Base-by-base conservation (phyloP, 2,797 vertebrate species). In the Notolabrus celidotus region DNA sequence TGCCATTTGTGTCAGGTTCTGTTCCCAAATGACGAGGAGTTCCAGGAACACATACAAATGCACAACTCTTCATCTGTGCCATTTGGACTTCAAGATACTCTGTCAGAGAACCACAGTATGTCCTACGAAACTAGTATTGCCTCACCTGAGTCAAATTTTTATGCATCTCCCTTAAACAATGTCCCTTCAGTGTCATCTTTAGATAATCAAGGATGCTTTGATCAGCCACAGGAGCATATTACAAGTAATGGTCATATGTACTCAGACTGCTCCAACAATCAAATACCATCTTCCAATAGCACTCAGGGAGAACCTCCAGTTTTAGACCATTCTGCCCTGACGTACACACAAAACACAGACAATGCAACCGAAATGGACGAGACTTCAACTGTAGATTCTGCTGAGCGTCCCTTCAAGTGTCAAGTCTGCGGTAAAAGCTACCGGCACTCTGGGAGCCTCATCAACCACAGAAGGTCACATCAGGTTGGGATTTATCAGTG, bases 401-500 rank as follows among this genome's bases (percentile, higher is more conserved):
- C 75, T 4, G 93, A 95, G 62, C 94, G 96, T 8, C 95, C 95
- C 3, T 98, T 96, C 82, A 95, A 93, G 78, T 97, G 97, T 73
- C 87, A 89, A 19, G 87, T 95, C 50, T 97, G 97, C 36, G 91
- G 94, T 14, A 96, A 96, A 83, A 95, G 95, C 72, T 97, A 98
- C 86, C 92, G 96, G 10, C 97, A 97, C 77, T 96, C 96, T 0
- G 97, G 96, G 50, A 98, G 96, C 85, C 91, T 97, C 20, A 95
- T 96, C 67, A 97, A 97, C 88, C 97, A 98, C 91, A 96, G 96
- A 67, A 93, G 95, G 66, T 97, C 95, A n/a, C 97, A 98, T 79
- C 95, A 95, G 80, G 95, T 96, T 0, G 97, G 97, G 22, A 91
- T 95, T 76, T 97, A 95, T 83, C 93, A 95, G 70, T 97, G 97